A percentile compares a stretch with the other conserved stretches of the same genome.
Conservation (phyloP, 2,888 invertebrate genomes). For the Priapulus caudatus region DNA sequence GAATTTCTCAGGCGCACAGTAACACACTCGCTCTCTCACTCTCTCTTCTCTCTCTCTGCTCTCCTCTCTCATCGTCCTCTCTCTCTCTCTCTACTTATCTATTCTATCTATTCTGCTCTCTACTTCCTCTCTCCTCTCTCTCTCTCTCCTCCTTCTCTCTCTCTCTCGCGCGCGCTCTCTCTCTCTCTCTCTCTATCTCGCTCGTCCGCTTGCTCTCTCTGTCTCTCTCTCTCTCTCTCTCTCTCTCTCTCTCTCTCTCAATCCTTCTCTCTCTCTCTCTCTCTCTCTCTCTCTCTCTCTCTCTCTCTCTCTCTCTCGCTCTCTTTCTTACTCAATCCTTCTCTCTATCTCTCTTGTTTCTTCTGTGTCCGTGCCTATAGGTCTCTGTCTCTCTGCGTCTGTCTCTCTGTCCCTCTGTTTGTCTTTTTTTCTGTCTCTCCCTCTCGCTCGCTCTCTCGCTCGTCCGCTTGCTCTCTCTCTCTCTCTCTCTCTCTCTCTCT, state of each 20-base stretch:
- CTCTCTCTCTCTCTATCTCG: no score
- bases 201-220: background rate
- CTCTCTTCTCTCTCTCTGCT: no score
- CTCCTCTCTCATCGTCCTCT: no score
- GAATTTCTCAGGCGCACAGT: no score
- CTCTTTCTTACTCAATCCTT: background rate
- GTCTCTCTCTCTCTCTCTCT: background rate
- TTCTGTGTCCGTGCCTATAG: background rate
- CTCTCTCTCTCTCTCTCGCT: conserved; percentile 1
- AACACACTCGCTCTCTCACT: no score
- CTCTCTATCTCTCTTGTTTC: background rate
- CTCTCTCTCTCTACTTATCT: no score
- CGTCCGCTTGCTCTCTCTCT: background rate
- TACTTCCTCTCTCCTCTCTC: no score
- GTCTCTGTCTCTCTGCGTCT: background rate
- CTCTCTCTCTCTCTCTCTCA: conserved; percentile 1
- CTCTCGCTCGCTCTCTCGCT: background rate
- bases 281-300: conserved; percentile 3
- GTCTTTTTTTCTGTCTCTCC: background rate
- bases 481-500: conserved; percentile 3
- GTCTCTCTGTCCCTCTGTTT: background rate
- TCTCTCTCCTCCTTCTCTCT: no score
- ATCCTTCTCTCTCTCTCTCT: background rate
- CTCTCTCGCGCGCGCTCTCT: no score
- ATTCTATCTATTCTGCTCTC: no score